These are phyloP conservation scores for Oryzias celebensis DNA, from an alignment of 2,113 vertebrate genomes.

Conservation along the genomic window DNA sequence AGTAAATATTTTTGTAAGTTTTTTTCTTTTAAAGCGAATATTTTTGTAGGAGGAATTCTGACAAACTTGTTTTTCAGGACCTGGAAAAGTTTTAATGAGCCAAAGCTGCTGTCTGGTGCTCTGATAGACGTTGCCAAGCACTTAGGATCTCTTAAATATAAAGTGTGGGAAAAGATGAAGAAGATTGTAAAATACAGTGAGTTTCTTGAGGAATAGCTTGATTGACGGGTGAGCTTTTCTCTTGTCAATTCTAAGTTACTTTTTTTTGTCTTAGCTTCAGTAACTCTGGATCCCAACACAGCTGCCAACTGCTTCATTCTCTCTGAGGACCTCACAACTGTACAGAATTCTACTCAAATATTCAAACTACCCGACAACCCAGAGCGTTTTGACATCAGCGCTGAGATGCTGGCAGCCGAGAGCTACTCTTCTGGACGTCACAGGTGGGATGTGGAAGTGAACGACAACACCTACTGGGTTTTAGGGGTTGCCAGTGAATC, in stretches of 20 bases:
- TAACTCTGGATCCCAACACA: conserved; percentile 79
- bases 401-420: conserved; percentile 75
- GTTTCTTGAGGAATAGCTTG: conserved; percentile 25
- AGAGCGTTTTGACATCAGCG: conserved; percentile 78
- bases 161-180: conserved; percentile 81
- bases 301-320: conserved; percentile 77
- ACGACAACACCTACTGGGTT: conserved; percentile 80
- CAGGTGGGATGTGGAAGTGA: conserved; percentile 78
- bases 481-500: conserved; percentile 75
- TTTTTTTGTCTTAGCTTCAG: conserved; percentile 59
- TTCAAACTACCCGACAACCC: conserved; percentile 79
- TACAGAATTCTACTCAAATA: conserved; percentile 71
- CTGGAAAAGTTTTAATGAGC: conserved; percentile 63
- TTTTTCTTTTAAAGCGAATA: not conserved
- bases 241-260: not conserved
- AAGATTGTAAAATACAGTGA: conserved; percentile 72
- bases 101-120: conserved; percentile 53
- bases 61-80: conserved; percentile 66
- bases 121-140: conserved; percentile 78
- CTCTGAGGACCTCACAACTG: conserved; percentile 71
- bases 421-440: conserved; percentile 71
- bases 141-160: conserved; percentile 76
- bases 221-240: not conserved
- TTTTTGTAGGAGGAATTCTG: not conserved
- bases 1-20: not conserved